phyloP scores from a whole-genome alignment of 2,797 vertebrate species.

The Gila robusta region DNA sequence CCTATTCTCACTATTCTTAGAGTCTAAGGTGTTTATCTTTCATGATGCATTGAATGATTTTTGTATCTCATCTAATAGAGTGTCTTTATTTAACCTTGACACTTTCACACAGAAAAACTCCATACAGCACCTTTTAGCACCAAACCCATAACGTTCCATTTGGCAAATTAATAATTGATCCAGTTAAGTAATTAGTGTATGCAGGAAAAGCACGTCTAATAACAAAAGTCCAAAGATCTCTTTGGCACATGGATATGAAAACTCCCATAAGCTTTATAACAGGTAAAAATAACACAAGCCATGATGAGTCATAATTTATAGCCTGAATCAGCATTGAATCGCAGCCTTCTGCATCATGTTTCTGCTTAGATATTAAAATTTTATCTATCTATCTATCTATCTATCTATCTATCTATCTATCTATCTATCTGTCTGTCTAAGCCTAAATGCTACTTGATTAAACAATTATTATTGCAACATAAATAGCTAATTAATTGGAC shows the following conservation, averaged over 20 bases:
- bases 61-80: not conserved
- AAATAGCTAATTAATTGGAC: too few species aligned
- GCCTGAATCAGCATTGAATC: conserved; percentile 27
- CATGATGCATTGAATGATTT: not conserved
- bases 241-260: conserved; percentile 23
- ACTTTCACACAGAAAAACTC: conserved; percentile 9
- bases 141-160: not conserved
- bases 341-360: not conserved
- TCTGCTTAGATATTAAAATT: too few species aligned
- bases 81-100: conserved; percentile 29
- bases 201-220: not conserved
- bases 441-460: too few species aligned
- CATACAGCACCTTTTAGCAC: not conserved
- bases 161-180: conserved; percentile 15
- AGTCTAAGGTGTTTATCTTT: not conserved
- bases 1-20: not conserved
- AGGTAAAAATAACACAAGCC: conserved; percentile 36
- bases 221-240: not conserved
- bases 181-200: not conserved
- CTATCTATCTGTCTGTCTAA: too few species aligned
- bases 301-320: conserved; percentile 30
- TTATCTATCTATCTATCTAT: not conserved
- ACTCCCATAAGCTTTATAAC: not conserved
- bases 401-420: not conserved
- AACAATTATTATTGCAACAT: too few species aligned